Percentiles rank a stretch among this genome's conserved stretches.
Evolutionary conservation across 2,113 vertebrate species (phyloP).

Genomic region (Atherinomorus stipes): DNA sequence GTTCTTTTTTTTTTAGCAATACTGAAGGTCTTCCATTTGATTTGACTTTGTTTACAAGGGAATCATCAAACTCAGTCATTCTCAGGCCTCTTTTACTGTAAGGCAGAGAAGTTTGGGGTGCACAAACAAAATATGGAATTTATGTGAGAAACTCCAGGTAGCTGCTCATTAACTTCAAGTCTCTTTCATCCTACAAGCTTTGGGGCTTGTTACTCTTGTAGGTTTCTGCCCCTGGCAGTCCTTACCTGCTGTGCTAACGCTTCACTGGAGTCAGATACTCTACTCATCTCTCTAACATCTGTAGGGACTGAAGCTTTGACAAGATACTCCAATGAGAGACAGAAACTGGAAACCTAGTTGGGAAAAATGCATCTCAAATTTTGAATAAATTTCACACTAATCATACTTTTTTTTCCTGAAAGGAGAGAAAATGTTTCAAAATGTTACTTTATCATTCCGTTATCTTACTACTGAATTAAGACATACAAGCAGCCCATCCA

Average conservation of each 20-base stretch:
- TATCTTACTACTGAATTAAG: too few relatives aligned
- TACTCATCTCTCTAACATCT: conserved; percentile 54
- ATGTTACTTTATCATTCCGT: too few relatives aligned
- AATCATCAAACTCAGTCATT: conserved; percentile 5
- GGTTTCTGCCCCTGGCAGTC: conserved; percentile 58
- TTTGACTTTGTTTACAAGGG: conserved; percentile 21
- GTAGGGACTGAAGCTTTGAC: conserved; percentile 24
- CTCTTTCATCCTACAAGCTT: conserved; percentile 65
- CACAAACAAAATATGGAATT: conserved; percentile 47
- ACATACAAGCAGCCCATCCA: neutral
- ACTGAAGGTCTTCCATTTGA: neutral
- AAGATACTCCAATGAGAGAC: conserved; percentile 6
- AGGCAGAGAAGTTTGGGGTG: conserved; percentile 16
- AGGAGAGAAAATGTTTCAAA: neutral
- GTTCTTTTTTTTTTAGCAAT: neutral
- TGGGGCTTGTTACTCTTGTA: conserved; percentile 63
- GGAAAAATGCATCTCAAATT: conserved; percentile 2
- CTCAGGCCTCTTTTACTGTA: conserved; percentile 24
- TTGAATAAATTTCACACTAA: conserved; percentile 4
- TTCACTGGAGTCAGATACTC: conserved; percentile 53
- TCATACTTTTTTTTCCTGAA: neutral
- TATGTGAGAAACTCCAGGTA: conserved; percentile 52
- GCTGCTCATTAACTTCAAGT: conserved; percentile 68
- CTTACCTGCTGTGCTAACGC: conserved; percentile 48
- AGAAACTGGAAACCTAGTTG: conserved; percentile 10